Base-by-base conservation (phyloP, 2,113 vertebrate genomes). In the Petroica traversi region DNA sequence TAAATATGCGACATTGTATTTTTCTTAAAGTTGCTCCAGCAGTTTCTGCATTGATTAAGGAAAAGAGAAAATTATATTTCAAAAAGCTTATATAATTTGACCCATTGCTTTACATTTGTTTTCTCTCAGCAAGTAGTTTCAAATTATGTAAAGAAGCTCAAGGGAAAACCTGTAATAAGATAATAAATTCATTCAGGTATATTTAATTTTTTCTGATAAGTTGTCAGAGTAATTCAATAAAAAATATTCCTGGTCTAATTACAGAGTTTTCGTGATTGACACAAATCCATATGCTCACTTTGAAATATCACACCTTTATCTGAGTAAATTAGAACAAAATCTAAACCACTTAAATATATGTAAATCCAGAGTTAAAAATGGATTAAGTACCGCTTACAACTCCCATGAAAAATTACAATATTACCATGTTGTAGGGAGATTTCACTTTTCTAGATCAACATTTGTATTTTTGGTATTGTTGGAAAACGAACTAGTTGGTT, bases 1-100 rank as follows among this genome's bases (percentile, higher is more conserved):
- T 54, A 48, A 87, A 45, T 0, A 0, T 66, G 12, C 2, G 82
- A 71, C 6, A 52, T 4, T 57, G 0, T 18, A 11, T 22, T 5
- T 33, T 46, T 52, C 43, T 82, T 34, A 41, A 90, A 85, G 33
- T n/a, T 38, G 4, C 3, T 78, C 19, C 36, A 75, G 8, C 2
- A 67, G 7, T 63, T 88, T 52, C 43, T 75, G 19, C 22, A 51
- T 14, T 85, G 31, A 15, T 67, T 79, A 72, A 67, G 63, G 34
- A 58, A 86, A 89, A 43, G 1, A 7, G 6, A 59, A 51, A 81
- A 77, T 24, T 46, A 3, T 43, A 38, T 85, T 76, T 89, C 20
- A n/a, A 83, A 72, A 86, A 68, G 1, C 2, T 28, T 49, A 48
- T 36, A 15, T 40, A 69, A 46, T 88, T 80, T 80, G 22, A 64